Percentiles rank a stretch among this genome's conserved stretches.
Conservation (phyloP, 2,113 vertebrate species). For the Scophthalmus maximus region DNA sequence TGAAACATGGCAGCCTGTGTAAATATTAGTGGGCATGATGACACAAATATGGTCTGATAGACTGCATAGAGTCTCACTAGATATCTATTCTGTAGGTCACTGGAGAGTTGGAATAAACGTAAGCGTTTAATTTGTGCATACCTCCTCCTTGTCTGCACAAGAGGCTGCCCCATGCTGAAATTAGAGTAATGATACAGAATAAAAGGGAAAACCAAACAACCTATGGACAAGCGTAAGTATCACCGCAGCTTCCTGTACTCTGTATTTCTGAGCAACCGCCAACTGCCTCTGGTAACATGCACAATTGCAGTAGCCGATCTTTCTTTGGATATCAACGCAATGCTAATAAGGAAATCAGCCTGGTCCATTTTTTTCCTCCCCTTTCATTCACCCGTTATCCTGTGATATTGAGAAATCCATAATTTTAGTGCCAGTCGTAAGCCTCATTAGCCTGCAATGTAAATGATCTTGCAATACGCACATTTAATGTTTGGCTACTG, state of each 20-base stretch:
- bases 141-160: not conserved
- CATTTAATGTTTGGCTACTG: not conserved
- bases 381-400: not conserved
- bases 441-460: too few species aligned
- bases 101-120: conserved; percentile 34
- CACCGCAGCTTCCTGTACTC: not conserved
- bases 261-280: not conserved
- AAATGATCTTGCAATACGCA: too few species aligned
- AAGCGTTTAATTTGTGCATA: not conserved
- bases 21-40: conserved; percentile 23
- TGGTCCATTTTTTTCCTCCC: not conserved
- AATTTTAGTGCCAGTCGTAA: too few species aligned
- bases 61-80: conserved; percentile 1
- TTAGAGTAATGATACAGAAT: not conserved
- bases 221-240: not conserved
- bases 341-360: not conserved
- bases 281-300: not conserved
- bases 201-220: conserved; percentile 1
- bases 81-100: not conserved
- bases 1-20: conserved; percentile 31
- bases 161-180: not conserved
- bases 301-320: not conserved
- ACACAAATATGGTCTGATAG: conserved; percentile 30
- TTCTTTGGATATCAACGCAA: not conserved
- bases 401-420: too few species aligned